These are phyloP conservation scores for Homarus gammarus DNA, from an alignment of 2,888 invertebrate species.

Conservation along the genomic window DNA sequence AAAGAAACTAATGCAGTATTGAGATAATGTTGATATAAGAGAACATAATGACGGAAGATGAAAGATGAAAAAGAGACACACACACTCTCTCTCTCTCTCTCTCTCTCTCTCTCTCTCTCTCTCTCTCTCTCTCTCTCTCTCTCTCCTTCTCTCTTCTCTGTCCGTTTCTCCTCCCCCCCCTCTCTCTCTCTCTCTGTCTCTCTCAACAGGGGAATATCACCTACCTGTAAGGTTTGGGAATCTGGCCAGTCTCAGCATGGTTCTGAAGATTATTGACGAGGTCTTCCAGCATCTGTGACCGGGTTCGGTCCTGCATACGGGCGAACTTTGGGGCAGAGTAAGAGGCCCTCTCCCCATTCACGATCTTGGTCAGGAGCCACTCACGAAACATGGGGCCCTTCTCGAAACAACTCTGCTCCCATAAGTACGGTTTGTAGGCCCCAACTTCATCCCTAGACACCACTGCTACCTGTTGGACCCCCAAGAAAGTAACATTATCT, in stretches of 20 bases:
- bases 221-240: conserved; percentile 93
- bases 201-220: background rate
- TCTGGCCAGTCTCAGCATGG: conserved; percentile 96
- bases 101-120: no score
- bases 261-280: conserved; percentile 95
- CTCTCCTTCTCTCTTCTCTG: no score
- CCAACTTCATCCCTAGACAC: conserved; percentile 96
- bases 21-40: no score
- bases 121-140: no score
- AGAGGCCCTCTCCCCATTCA: conserved; percentile 94
- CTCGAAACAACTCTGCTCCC: conserved; percentile 96
- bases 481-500: no score
- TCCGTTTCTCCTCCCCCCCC: no score
- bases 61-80: no score
- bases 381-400: conserved; percentile 97
- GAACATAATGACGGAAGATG: no score
- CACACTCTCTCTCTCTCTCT: no score
- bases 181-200: no score
- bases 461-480: conserved; percentile 89
- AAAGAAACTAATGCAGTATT: no score
- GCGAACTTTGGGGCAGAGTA: conserved; percentile 97
- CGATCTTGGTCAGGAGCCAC: conserved; percentile 95
- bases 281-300: conserved; percentile 96
- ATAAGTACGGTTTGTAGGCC: conserved; percentile 95
- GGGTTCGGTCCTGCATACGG: conserved; percentile 94